phyloP scores from a whole-genome alignment of 35 echinoderm and acorn worm species.

The Strongylocentrotus purpuratus region DNA sequence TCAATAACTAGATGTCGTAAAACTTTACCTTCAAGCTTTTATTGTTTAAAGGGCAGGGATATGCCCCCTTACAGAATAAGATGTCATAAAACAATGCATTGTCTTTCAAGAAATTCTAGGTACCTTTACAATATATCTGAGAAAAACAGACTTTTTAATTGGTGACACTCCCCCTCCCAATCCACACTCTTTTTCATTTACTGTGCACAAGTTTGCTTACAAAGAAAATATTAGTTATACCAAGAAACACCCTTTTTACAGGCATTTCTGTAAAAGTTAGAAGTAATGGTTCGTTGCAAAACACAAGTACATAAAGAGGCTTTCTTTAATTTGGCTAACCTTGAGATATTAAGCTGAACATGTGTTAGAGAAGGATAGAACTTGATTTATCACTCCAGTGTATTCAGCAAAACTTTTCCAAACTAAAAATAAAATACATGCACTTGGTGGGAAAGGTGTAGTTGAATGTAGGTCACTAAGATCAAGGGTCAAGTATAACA shows the following conservation, averaged over 20 bases:
- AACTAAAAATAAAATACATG: neutral
- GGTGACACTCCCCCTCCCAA: neutral
- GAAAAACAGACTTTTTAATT: too few relatives aligned
- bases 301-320: neutral
- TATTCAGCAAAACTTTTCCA: neutral
- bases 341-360: neutral
- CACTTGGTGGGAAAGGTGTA: neutral
- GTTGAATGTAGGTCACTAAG: neutral
- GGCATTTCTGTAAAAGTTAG: too few relatives aligned
- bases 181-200: neutral
- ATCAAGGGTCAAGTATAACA: conserved; percentile 11
- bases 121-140: neutral
- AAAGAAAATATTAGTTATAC: neutral
- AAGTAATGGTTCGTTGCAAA: neutral
- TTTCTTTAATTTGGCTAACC: neutral
- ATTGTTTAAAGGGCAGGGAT: neutral
- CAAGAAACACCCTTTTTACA: neutral
- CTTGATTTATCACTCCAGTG: neutral
- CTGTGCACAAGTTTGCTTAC: neutral
- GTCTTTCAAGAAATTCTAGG: neutral
- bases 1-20: conserved; percentile 37
- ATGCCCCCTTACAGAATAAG: conserved; percentile 16
- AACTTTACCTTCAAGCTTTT: neutral
- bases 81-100: neutral
- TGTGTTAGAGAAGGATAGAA: neutral